Evolutionary conservation across 2,888 invertebrate species (phyloP).

Genomic region (Deroplatys truncata): DNA sequence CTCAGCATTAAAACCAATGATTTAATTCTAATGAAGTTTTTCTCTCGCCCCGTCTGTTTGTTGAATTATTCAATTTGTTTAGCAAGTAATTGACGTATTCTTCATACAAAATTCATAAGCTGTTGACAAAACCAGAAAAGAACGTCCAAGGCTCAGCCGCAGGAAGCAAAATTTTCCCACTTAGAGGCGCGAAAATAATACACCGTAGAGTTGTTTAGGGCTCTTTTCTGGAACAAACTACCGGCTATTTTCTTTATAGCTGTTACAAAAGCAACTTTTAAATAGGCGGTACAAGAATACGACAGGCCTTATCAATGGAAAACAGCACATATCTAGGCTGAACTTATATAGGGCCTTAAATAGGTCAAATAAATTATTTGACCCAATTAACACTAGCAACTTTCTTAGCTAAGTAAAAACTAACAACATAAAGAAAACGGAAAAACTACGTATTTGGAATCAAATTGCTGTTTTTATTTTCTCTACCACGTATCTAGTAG

Average conservation of each 20-base stretch:
- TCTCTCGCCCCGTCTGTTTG: neutral
- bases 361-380: too few species aligned
- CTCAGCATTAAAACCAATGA: neutral
- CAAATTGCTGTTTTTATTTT: too few species aligned
- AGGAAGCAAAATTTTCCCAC: neutral
- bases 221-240: neutral
- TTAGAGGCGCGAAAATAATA: neutral
- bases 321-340: too few species aligned
- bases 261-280: too few species aligned
- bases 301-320: too few species aligned
- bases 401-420: too few species aligned
- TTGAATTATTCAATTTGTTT: neutral
- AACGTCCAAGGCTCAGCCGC: neutral
- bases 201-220: neutral
- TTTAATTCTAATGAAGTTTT: neutral
- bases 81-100: neutral
- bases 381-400: too few species aligned
- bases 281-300: too few species aligned
- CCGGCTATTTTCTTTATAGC: neutral
- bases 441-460: too few species aligned
- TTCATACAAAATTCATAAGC: neutral
- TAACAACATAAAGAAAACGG: too few species aligned
- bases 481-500: too few species aligned
- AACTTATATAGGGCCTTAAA: too few species aligned
- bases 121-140: neutral